phyloP scores from a whole-genome alignment of 2,797 vertebrate genomes.

The Florisuga fusca region DNA sequence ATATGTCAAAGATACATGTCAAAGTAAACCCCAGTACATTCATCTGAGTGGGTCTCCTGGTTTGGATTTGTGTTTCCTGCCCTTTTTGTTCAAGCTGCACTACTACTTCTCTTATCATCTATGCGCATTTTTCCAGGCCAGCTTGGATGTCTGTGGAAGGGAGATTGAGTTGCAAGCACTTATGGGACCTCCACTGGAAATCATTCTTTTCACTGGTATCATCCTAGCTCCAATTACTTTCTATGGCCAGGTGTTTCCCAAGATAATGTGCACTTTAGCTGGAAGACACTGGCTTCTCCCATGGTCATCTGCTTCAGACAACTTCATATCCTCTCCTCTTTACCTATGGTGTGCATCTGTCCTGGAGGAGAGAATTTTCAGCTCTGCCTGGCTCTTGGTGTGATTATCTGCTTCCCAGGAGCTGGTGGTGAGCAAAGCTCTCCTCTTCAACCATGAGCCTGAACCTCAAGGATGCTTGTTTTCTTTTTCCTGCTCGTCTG shows the following conservation, averaged over 20 bases:
- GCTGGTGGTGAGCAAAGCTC: not conserved
- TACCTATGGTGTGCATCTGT: not conserved
- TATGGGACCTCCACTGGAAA: not conserved
- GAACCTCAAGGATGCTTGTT: not conserved
- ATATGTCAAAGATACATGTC: too few relatives aligned
- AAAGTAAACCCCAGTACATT: not conserved
- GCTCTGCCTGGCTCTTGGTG: not conserved
- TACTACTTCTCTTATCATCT: not conserved
- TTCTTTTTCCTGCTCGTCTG: not conserved
- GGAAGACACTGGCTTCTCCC: not conserved
- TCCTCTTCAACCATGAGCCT: not conserved
- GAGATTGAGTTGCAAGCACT: fast-evolving
- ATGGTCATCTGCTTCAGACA: not conserved
- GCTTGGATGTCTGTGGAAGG: not conserved
- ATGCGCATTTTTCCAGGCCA: not conserved
- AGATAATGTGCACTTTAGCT: not conserved
- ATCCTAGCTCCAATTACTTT: not conserved
- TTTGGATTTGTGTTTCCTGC: not conserved
- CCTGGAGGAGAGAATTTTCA: not conserved
- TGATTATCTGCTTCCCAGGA: not conserved
- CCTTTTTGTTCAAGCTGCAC: not conserved
- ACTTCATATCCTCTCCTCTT: not conserved
- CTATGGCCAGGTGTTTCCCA: not conserved
- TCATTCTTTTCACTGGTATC: not conserved
- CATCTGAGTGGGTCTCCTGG: not conserved